These are phyloP conservation scores for Procambarus virginalis DNA, from an alignment of 1,140 invertebrate genomes.

Conservation along the genomic window DNA sequence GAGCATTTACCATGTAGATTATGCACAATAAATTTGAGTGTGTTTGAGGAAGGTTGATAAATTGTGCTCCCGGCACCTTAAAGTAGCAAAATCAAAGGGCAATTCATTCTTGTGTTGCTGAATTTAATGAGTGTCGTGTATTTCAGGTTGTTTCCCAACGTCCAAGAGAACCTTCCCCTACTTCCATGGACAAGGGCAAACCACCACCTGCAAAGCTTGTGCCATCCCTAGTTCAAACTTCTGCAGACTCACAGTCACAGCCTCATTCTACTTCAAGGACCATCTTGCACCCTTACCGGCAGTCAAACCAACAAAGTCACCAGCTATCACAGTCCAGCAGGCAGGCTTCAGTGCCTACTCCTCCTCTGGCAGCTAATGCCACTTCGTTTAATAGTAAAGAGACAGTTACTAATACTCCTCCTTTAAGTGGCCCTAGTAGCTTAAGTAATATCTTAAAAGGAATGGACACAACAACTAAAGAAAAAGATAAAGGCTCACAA, in stretches of 20 bases:
- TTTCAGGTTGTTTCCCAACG: slow-evolving; percentile 27
- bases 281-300: slow-evolving; percentile 30
- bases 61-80: too few species aligned
- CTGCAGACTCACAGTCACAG: slow-evolving; percentile 11
- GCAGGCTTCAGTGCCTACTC: slow-evolving; percentile 6
- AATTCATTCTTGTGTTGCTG: too few species aligned
- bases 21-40: too few species aligned
- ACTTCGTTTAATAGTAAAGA: slow-evolving; percentile 19
- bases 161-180: slow-evolving; percentile 35
- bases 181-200: slow-evolving; percentile 29
- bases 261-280: slow-evolving; percentile 34
- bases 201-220: slow-evolving; percentile 39
- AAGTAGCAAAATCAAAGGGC: too few species aligned
- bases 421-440: slow-evolving; percentile 35
- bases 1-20: too few species aligned
- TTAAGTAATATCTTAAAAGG: slow-evolving; percentile 65
- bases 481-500: slow-evolving; percentile 75
- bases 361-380: background rate
- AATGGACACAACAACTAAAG: slow-evolving; percentile 56
- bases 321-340: slow-evolving; percentile 13
- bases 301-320: slow-evolving; percentile 29
- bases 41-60: too few species aligned
- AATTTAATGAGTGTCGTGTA: background rate
- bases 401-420: slow-evolving; percentile 3
- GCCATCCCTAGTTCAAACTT: slow-evolving; percentile 33